A percentile compares a stretch with the other conserved stretches of the same genome.
Conservation (phyloP, 2,113 vertebrate species). For the Sturnira hondurensis region DNA sequence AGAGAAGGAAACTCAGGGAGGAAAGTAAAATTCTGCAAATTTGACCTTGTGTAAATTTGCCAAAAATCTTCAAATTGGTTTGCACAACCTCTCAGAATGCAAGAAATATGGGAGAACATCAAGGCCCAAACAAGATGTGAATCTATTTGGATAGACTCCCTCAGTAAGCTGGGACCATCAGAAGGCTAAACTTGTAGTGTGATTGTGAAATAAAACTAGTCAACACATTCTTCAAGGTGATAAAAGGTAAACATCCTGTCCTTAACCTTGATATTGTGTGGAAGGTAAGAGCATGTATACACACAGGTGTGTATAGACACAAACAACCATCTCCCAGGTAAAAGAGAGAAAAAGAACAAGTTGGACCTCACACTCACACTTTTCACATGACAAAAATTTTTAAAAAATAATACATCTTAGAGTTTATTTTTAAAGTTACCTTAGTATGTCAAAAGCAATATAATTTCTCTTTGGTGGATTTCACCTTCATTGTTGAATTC, state of each 20-base stretch:
- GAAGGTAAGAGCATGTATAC: not conserved
- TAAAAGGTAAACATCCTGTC: not conserved
- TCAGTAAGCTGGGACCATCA: fast-evolving
- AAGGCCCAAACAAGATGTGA: fast-evolving
- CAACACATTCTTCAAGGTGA: not conserved
- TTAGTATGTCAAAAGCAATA: not conserved
- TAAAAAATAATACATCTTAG: not conserved
- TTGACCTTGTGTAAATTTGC: not conserved
- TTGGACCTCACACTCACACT: not conserved
- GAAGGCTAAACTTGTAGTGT: not conserved
- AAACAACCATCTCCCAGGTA: not conserved
- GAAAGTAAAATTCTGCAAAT: not conserved
- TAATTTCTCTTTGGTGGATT: not conserved
- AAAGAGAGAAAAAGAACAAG: not conserved
- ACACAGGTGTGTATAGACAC: fast-evolving
- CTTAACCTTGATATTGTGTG: not conserved
- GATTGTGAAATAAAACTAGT: not conserved
- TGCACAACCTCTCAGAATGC: not conserved
- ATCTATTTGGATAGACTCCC: not conserved
- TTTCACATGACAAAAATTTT: not conserved
- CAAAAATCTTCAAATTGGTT: not conserved
- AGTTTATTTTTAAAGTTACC: not conserved
- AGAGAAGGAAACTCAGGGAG: not conserved
- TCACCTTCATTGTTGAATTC: not conserved
- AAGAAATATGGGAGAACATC: not conserved